A percentile compares a stretch with the other conserved stretches of the same genome.
Evolutionary conservation across 2,113 vertebrate species (phyloP).

Genomic region (Silurus glanis): DNA sequence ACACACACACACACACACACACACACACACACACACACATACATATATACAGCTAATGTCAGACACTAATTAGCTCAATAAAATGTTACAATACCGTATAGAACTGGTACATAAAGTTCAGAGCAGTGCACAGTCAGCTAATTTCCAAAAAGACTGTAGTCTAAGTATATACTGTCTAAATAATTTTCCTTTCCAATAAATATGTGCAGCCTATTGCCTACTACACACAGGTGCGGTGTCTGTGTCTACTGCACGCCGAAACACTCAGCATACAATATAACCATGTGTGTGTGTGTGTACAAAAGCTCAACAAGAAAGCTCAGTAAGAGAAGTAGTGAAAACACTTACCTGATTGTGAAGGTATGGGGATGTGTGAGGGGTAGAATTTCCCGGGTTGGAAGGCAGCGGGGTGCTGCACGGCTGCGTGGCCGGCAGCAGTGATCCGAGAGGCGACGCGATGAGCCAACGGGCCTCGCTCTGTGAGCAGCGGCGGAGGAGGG

Average conservation of each 20-base stretch:
- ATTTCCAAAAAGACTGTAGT: slow-evolving; percentile 57
- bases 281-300: not conserved
- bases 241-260: not conserved
- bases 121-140: slow-evolving; percentile 43
- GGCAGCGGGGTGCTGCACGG: slow-evolving; percentile 84
- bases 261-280: slow-evolving; percentile 15
- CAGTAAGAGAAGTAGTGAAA: not conserved
- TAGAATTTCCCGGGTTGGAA: slow-evolving; percentile 93
- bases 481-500: slow-evolving; percentile 88
- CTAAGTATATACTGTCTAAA: slow-evolving; percentile 42
- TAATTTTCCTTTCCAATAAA: slow-evolving; percentile 61
- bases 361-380: slow-evolving; percentile 88
- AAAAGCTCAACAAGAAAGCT: slow-evolving; percentile 25
- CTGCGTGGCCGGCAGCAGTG: slow-evolving; percentile 79
- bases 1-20: slow-evolving; percentile 8
- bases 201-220: slow-evolving; percentile 39
- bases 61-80: slow-evolving; percentile 54
- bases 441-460: slow-evolving; percentile 83
- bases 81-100: slow-evolving; percentile 54
- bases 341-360: slow-evolving; percentile 85
- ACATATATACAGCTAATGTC: slow-evolving; percentile 38
- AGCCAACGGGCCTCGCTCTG: slow-evolving; percentile 85
- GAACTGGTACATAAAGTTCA: slow-evolving; percentile 58
- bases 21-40: too few relatives aligned
- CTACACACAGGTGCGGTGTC: slow-evolving; percentile 15